A percentile compares a stretch with the other conserved stretches of the same genome.
These are phyloP conservation scores for Etheostoma perlongum DNA, from an alignment of 2,797 vertebrate genomes.

Conservation along the genomic window DNA sequence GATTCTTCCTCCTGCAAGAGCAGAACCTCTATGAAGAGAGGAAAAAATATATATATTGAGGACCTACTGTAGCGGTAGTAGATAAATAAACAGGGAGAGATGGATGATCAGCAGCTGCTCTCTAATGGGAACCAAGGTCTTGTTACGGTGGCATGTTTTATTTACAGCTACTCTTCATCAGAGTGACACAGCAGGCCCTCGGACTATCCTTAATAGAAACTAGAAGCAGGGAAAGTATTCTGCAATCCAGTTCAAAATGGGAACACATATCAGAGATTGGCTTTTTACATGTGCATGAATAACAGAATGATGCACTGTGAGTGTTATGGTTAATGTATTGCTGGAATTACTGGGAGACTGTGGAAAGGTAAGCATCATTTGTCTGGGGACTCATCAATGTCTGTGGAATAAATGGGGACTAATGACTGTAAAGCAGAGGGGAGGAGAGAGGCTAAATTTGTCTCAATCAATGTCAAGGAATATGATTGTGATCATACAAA, in stretches of 20 bases:
- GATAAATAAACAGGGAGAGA: conserved; percentile 56
- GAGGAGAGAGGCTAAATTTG: conserved; percentile 61
- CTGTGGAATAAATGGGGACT: conserved; percentile 71
- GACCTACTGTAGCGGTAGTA: conserved; percentile 21
- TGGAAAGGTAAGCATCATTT: conserved; percentile 70
- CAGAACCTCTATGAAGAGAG: background rate
- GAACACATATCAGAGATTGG: conserved; percentile 4
- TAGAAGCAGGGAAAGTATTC: conserved; percentile 12
- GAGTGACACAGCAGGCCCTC: conserved; percentile 47
- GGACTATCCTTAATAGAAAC: conserved; percentile 51
- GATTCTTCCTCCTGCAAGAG: conserved; percentile 50
- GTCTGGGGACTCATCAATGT: conserved; percentile 75
- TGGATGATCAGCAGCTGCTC: conserved; percentile 58
- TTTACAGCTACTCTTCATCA: conserved; percentile 71
- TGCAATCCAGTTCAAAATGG: conserved; percentile 33
- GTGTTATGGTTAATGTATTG: conserved; percentile 58
- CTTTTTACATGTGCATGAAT: conserved; percentile 40
- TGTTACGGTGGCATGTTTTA: conserved; percentile 58
- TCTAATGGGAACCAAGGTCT: conserved; percentile 71
- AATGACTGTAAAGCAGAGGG: conserved; percentile 66
- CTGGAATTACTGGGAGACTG: conserved; percentile 59
- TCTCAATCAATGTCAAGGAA: conserved; percentile 74
- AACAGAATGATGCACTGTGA: conserved; percentile 22
- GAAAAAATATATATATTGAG: conserved; percentile 33
- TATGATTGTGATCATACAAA: conserved; percentile 56